Evolutionary conservation across 2,113 vertebrate genomes (phyloP).

Genomic region (Pterocles gutturalis): DNA sequence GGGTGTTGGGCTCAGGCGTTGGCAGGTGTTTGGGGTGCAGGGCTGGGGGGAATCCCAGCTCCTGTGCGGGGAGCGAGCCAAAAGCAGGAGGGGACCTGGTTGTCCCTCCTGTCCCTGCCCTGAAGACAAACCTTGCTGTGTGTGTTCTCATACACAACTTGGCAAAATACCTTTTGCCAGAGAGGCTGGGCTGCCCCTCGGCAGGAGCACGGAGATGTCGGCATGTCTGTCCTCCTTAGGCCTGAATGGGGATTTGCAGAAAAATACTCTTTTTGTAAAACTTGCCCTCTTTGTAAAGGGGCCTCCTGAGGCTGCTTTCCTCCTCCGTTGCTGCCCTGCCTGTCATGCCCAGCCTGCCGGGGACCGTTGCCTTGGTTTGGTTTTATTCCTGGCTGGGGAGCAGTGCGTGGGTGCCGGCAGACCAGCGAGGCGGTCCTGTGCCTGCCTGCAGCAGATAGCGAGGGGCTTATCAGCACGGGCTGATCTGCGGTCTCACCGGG

Average conservation of each 20-base stretch:
- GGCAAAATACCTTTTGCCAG: background rate
- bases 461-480: background rate
- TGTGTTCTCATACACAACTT: fast-evolving
- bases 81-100: background rate
- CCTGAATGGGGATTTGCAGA: background rate
- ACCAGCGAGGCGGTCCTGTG: background rate
- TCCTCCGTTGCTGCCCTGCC: fast-evolving
- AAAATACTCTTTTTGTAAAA: background rate
- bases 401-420: fast-evolving
- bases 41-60: background rate
- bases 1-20: too few species aligned
- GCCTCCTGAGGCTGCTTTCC: background rate
- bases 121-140: background rate
- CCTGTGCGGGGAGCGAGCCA: background rate
- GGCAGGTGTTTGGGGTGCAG: background rate
- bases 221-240: background rate
- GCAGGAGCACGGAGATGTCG: fast-evolving
- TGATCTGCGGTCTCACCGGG: constrained; percentile 46
- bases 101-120: background rate
- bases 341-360: background rate
- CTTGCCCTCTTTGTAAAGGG: background rate
- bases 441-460: constrained; percentile 43
- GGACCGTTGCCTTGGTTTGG: background rate
- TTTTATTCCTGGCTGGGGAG: background rate
- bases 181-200: background rate